Conservation (phyloP, 2,113 vertebrate genomes). For the Dascyllus trimaculatus region DNA sequence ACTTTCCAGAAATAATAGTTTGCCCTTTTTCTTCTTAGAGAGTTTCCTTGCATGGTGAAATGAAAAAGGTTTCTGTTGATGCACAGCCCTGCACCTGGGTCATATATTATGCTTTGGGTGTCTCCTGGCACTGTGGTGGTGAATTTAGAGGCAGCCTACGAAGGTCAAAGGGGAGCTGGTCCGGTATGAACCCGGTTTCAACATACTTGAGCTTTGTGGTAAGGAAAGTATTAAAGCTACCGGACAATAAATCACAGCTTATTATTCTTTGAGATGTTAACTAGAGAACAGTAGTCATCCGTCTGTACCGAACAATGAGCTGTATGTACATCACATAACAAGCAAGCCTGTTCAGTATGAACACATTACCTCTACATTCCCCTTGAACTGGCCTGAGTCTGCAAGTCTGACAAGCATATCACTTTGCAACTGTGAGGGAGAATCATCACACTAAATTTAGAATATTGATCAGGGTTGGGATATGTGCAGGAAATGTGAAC, state of each 20-base stretch:
- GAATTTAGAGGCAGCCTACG: constrained; percentile 82
- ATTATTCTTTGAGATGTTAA: not conserved
- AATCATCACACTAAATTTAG: constrained; percentile 82
- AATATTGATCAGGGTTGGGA: constrained; percentile 78
- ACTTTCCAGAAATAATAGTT: constrained; percentile 33
- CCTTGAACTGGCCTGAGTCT: constrained; percentile 69
- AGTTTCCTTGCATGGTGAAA: constrained; percentile 12
- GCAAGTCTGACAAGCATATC: constrained; percentile 73
- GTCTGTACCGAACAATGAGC: not conserved
- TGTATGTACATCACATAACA: not conserved
- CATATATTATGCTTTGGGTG: constrained; percentile 55
- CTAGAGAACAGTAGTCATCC: not conserved
- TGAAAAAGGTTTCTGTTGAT: constrained; percentile 56
- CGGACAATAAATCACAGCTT: constrained; percentile 23
- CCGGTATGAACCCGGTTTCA: constrained; percentile 2
- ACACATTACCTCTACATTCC: constrained; percentile 59
- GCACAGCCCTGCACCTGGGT: constrained; percentile 24
- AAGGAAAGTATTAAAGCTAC: not conserved
- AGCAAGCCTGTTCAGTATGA: constrained; percentile 21
- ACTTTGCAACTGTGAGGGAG: constrained; percentile 76
- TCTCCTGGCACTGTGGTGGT: constrained; percentile 74
- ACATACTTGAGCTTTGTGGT: constrained; percentile 21
- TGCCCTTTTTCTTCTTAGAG: not conserved
- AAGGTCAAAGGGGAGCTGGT: constrained; percentile 75
- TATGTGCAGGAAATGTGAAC: constrained; percentile 50